Evolutionary conservation across 2,113 vertebrate species (phyloP).

Genomic region (Aspiorhynchus laticeps): DNA sequence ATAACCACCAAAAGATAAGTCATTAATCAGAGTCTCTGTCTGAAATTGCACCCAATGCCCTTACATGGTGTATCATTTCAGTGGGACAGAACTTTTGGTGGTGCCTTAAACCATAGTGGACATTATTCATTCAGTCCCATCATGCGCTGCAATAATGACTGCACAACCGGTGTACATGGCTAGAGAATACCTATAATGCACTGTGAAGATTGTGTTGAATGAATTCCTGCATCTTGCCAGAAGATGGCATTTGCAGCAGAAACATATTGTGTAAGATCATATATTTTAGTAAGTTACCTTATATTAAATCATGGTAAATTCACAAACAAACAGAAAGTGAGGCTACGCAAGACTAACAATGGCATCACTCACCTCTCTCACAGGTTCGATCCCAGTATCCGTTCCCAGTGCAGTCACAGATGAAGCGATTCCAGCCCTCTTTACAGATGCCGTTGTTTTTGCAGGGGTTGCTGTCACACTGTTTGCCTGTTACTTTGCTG

Average conservation of each 20-base stretch:
- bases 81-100: neutral
- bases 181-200: neutral
- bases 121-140: neutral
- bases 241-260: neutral
- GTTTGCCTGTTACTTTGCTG: conserved; percentile 83
- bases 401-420: conserved; percentile 93
- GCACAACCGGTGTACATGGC: neutral
- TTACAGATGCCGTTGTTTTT: conserved; percentile 91
- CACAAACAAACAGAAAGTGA: neutral
- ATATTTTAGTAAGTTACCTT: neutral
- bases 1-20: neutral
- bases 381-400: conserved; percentile 94
- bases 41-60: too few species aligned
- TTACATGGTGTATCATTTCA: neutral
- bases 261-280: neutral
- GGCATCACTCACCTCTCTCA: conserved; percentile 82
- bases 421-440: conserved; percentile 97
- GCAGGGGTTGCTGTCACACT: conserved; percentile 92
- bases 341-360: neutral
- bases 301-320: neutral
- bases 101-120: neutral
- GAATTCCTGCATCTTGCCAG: neutral
- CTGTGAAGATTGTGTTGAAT: neutral
- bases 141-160: neutral
- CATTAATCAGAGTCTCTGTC: neutral